Evolutionary conservation across 2,888 invertebrate genomes (phyloP), one percentile per base, ranked within the genome.

Genomic region (Polydrusus pterygomalis): DNA sequence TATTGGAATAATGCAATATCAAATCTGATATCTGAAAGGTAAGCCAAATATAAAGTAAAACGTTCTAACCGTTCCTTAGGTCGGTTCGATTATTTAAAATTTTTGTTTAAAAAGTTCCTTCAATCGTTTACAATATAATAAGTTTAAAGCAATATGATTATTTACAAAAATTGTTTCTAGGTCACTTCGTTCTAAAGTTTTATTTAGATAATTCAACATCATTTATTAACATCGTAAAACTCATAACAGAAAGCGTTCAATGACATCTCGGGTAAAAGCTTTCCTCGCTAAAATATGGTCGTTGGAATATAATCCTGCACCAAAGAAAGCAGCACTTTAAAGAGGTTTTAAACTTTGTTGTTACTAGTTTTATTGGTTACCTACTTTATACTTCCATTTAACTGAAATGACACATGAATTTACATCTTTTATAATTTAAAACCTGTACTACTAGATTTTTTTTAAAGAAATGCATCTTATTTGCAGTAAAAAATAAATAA

Each of bases 191-290:
- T 9, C 10, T 30, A n/a, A n/a, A 54, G 54, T 54, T 20, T 47
- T 17, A 2, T 13, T 25, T 18, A 18, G 8, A 30, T 6, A 30
- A 13, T 30, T 30, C 54, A 54, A 54, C 30, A 54, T 54, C 54
- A 54, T 54, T 54, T 54, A 54, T 54, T 54, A 54, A 54, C 54
- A 54, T 54, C 13, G 54, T 30, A 54, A 54, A 30, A 54, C 54
- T 54, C 54, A 54, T 54, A 51, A 51, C 20, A 51, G 20, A 54
- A 54, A 25, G 25, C 54, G 30, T 54, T 54, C 54, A 54, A 30
- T 54, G 54, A 30, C 54, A 54, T 54, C 17, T 54, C 25, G 54
- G 51, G 51, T 54, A 54, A 54, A 54, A 54, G 54, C 54, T 54
- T 54, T 54, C 30, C 25, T 7, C 25, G 54, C 25, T 54, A 30